Base-by-base conservation (phyloP, 2,888 invertebrate genomes). In the Graphium colonna region DNA sequence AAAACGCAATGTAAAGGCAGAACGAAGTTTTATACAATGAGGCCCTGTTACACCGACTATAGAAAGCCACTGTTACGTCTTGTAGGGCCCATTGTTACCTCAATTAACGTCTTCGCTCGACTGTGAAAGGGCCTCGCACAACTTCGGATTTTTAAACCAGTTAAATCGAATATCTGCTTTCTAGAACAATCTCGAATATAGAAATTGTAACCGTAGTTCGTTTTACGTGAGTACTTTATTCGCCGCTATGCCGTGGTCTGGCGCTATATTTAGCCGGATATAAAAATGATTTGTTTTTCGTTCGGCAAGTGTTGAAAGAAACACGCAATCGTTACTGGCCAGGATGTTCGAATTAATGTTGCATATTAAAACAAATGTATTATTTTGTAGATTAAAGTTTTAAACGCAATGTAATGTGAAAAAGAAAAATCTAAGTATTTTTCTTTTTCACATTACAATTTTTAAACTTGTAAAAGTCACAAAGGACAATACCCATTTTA, bases 241-340 rank as follows among this genome's bases (percentile, higher is more conserved):
- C 31, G 9, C 10, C 1, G 3, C 21, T 21, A 21, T 9, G 31
- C 31, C 10, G 10, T 17, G 31, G 68, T 67, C 68, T 70, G 70
- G 73, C 71, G 65, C 54, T 80, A 82, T 71, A 76, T 75, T 73
- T 84, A 83, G 75, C 68, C 63, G 62, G 73, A 78, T 80, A 80
- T 78, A 75, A 78, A 75, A 77, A 80, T 70, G 70, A 59, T 63
- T 65, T 64, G 73, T 65, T 81, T 78, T 80, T 77, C 74, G 21
- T 21, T 21, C 21, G 21, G 21, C 21, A 21, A 21, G 21, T 21
- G 21, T 21, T 2, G 21, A 67, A 63, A 33, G 44, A 21, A 52
- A 52, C 36, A 41, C 28, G 28, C 28, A 28, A 17, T 36, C 38
- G 31, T 33, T 41, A 17, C 17, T 31, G 17, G 4, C 16, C 21